Percentiles rank a stretch among this genome's conserved stretches.
Conservation (phyloP, 2,113 vertebrate species). For the Uropsilus gracilis region DNA sequence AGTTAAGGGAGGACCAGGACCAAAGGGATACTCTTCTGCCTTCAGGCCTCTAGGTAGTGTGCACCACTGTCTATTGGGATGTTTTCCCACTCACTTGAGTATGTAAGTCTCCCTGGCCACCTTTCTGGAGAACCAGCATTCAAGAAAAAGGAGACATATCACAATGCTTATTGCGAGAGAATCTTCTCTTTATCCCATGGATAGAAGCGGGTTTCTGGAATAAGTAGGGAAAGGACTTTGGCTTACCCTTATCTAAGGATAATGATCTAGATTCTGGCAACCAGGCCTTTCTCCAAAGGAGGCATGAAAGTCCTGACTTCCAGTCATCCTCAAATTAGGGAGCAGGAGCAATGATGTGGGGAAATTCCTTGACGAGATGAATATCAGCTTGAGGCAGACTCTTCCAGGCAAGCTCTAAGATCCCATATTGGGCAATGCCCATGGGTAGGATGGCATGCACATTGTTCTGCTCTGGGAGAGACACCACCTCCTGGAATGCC, state of each 20-base stretch:
- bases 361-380: constrained; percentile 30
- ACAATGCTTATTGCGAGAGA: constrained; percentile 45
- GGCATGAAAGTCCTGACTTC: background rate
- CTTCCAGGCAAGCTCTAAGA: constrained; percentile 77
- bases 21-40: background rate
- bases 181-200: constrained; percentile 63
- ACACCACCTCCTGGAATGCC: constrained; percentile 54
- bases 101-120: background rate
- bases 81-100: background rate
- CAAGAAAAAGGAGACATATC: constrained; percentile 20
- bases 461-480: constrained; percentile 67
- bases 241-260: background rate
- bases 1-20: background rate
- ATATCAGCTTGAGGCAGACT: constrained; percentile 56
- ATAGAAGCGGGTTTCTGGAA: constrained; percentile 28
- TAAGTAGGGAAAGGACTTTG: background rate
- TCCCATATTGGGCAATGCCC: constrained; percentile 72
- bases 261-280: background rate
- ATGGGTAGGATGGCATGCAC: constrained; percentile 28
- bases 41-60: background rate
- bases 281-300: background rate
- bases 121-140: background rate
- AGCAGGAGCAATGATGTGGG: background rate
- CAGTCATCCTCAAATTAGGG: background rate
- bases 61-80: background rate